Evolutionary conservation across 2,113 vertebrate genomes (phyloP).

Genomic region (Bostrychus sinensis): DNA sequence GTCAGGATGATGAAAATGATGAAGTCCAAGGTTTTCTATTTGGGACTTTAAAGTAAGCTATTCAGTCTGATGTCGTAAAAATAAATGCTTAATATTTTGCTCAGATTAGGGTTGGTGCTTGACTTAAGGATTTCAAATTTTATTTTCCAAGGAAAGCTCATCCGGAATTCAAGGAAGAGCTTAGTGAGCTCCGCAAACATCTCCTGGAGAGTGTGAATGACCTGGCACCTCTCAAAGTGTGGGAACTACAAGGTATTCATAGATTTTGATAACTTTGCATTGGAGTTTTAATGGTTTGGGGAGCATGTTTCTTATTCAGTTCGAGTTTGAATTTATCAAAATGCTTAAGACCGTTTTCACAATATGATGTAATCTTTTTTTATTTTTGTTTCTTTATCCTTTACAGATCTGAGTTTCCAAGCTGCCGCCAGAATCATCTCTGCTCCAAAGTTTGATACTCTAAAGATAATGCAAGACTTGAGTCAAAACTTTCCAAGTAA

Average conservation of each 20-base stretch:
- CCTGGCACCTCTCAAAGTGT: slow-evolving; percentile 92
- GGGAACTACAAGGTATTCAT: slow-evolving; percentile 92
- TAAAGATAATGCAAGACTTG: slow-evolving; percentile 92
- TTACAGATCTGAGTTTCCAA: slow-evolving; percentile 93
- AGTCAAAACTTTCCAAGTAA: slow-evolving; percentile 95
- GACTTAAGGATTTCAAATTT: slow-evolving; percentile 8
- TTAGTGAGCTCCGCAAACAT: slow-evolving; percentile 87
- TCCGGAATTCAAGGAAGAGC: slow-evolving; percentile 85
- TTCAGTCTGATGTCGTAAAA: neutral
- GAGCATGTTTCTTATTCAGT: neutral
- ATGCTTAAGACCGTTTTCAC: too few relatives aligned
- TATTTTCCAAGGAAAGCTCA: slow-evolving; percentile 81
- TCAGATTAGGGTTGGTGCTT: neutral
- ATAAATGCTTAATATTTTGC: neutral
- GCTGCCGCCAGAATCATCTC: slow-evolving; percentile 89
- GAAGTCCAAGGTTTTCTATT: slow-evolving; percentile 96
- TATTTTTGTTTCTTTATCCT: slow-evolving; percentile 21
- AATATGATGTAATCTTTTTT: neutral
- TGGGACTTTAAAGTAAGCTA: slow-evolving; percentile 87
- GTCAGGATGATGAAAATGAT: slow-evolving; percentile 77
- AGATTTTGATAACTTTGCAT: neutral
- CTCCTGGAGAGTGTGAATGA: slow-evolving; percentile 88
- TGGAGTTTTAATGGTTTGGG: neutral
- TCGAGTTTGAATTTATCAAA: neutral
- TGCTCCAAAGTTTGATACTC: slow-evolving; percentile 86